Conservation (phyloP, 1,140 invertebrate species). For the Zaprionus inermis region DNA sequence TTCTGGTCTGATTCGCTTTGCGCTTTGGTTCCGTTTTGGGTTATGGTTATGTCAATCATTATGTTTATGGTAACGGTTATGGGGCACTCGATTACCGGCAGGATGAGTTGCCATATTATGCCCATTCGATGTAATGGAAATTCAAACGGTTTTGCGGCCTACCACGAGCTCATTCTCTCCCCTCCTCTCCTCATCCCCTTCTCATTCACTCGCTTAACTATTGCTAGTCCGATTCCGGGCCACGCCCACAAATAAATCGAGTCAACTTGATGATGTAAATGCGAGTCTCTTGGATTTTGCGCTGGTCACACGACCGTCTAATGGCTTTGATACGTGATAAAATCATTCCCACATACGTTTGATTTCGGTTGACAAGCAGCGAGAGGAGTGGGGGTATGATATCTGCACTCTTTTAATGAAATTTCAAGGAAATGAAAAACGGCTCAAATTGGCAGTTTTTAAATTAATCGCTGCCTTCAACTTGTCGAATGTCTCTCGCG, state of each 20-base stretch:
- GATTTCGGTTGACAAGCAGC: constrained; percentile 36
- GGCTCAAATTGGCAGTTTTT: constrained; percentile 60
- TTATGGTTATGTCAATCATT: constrained; percentile 71
- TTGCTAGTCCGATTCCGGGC: background rate
- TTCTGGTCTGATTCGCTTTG: constrained; percentile 25
- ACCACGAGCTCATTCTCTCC: background rate
- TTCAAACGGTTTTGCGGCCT: constrained; percentile 42
- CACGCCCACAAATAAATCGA: background rate
- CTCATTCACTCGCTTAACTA: background rate
- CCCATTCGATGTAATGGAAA: constrained; percentile 58
- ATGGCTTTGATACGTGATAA: constrained; percentile 66
- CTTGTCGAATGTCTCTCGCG: constrained; percentile 44
- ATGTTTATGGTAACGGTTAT: constrained; percentile 70
- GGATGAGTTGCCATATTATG: constrained; percentile 62
- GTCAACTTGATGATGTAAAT: constrained; percentile 33
- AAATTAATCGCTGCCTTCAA: constrained; percentile 67
- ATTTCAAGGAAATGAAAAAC: constrained; percentile 14
- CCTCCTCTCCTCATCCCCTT: background rate
- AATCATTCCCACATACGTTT: constrained; percentile 43
- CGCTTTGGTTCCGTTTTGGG: constrained; percentile 25
- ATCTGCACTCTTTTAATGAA: background rate
- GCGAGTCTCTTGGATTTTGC: constrained; percentile 22
- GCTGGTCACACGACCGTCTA: constrained; percentile 35
- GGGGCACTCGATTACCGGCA: constrained; percentile 57
- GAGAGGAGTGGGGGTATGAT: background rate